A percentile compares a stretch with the other conserved stretches of the same genome.
Evolutionary conservation across 2,888 invertebrate species (phyloP).

Genomic region (Thecophora atra): DNA sequence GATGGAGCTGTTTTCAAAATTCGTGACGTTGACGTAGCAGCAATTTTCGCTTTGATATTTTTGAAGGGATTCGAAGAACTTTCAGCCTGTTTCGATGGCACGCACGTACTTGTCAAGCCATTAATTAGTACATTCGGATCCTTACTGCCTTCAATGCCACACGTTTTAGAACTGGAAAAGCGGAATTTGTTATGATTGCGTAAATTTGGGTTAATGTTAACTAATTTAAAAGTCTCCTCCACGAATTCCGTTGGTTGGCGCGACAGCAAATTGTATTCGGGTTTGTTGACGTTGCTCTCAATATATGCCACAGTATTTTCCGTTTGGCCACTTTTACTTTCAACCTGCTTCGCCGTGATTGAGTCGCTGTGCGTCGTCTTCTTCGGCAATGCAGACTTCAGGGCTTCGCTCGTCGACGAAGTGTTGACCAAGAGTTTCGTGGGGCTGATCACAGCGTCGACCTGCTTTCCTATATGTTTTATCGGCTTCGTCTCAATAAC

Average conservation of each 20-base stretch:
- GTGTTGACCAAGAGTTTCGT: slow-evolving; percentile 47
- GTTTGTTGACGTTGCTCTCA: slow-evolving; percentile 79
- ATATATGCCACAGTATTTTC: slow-evolving; percentile 33
- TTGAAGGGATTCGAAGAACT: slow-evolving; percentile 78
- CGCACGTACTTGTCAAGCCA: slow-evolving; percentile 84
- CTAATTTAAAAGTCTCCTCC: slow-evolving; percentile 85
- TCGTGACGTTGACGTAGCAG: slow-evolving; percentile 74
- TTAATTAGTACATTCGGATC: slow-evolving; percentile 67
- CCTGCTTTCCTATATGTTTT: slow-evolving; percentile 40
- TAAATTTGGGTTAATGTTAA: slow-evolving; percentile 79
- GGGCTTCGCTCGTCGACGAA: slow-evolving; percentile 30
- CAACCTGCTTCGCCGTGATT: neutral
- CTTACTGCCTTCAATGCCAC: slow-evolving; percentile 3
- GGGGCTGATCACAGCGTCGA: slow-evolving; percentile 53
- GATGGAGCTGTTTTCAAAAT: slow-evolving; percentile 75
- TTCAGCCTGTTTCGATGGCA: slow-evolving; percentile 89
- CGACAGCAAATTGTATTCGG: slow-evolving; percentile 86
- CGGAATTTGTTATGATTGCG: slow-evolving; percentile 46
- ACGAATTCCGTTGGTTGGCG: slow-evolving; percentile 85
- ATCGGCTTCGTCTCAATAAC: slow-evolving; percentile 57
- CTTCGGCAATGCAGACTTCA: slow-evolving; percentile 27
- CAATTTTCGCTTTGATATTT: slow-evolving; percentile 70
- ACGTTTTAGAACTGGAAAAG: slow-evolving; percentile 51
- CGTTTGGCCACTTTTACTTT: neutral
- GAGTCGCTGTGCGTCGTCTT: slow-evolving; percentile 19